phyloP scores from a whole-genome alignment of 2,888 invertebrate species.

The Lobophora halterata region DNA sequence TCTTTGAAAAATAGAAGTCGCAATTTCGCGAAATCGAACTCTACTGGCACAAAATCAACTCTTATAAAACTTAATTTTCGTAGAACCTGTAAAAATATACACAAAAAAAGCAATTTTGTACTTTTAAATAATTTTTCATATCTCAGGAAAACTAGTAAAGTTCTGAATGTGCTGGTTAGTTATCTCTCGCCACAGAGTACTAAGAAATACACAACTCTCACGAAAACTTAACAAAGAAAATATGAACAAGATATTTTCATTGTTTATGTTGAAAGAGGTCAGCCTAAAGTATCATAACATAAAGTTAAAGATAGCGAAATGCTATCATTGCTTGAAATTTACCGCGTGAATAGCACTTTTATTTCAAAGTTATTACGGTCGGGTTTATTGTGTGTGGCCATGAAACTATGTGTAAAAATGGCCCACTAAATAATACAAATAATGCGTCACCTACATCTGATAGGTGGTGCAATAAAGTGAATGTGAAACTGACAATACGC shows the following conservation, averaged over 20 bases:
- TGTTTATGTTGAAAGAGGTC: constrained; percentile 30
- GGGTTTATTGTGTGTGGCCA: constrained; percentile 8
- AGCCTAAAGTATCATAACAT: constrained; percentile 22
- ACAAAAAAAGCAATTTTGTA: constrained; percentile 7
- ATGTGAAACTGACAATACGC: constrained; percentile 65
- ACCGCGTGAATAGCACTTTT: constrained; percentile 14
- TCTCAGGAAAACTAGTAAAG: constrained; percentile 9
- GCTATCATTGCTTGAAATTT: constrained; percentile 9
- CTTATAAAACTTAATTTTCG: constrained; percentile 21
- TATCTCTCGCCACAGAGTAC: constrained; percentile 21
- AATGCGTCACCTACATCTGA: constrained; percentile 47
- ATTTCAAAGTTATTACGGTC: constrained; percentile 8
- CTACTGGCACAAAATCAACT: constrained; percentile 21
- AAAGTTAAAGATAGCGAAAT: constrained; percentile 19
- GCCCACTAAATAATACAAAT: constrained; percentile 36
- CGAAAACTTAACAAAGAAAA: constrained; percentile 24
- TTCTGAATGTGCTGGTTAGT: constrained; percentile 13
- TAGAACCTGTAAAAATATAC: constrained; percentile 11
- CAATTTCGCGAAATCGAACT: constrained; percentile 10
- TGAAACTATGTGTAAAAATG: constrained; percentile 21
- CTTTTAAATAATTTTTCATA: constrained; percentile 11
- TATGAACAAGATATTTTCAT: constrained; percentile 23
- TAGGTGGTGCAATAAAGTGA: constrained; percentile 55
- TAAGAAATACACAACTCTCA: too few relatives aligned
- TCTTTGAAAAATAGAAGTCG: constrained; percentile 5